Conservation (phyloP, 2,888 invertebrate genomes). For the Embidobia sp. region DNA sequence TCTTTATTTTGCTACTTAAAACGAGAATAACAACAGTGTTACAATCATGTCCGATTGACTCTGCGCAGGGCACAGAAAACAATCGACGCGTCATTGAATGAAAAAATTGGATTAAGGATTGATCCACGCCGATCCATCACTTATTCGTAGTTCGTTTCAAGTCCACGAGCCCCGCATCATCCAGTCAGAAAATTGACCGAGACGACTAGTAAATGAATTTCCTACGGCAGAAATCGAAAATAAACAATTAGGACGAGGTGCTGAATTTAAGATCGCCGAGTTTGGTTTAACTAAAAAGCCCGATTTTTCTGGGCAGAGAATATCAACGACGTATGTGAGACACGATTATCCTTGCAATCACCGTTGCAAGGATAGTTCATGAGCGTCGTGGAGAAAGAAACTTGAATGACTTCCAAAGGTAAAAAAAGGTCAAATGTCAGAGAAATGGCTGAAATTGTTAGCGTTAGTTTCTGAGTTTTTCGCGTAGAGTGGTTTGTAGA, state of each 20-base stretch:
- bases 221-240: slow-evolving; percentile 46
- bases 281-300: too few relatives aligned
- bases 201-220: slow-evolving; percentile 45
- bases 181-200: slow-evolving; percentile 46
- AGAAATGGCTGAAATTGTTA: too few relatives aligned
- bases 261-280: slow-evolving; percentile 13
- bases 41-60: slow-evolving; percentile 17
- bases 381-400: too few relatives aligned
- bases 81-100: slow-evolving; percentile 11
- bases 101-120: slow-evolving; percentile 22
- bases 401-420: too few relatives aligned
- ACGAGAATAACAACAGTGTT: slow-evolving; percentile 3
- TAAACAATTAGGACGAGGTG: slow-evolving; percentile 26
- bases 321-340: too few relatives aligned
- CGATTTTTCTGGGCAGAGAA: too few relatives aligned
- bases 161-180: slow-evolving; percentile 45
- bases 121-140: slow-evolving; percentile 29
- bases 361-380: too few relatives aligned
- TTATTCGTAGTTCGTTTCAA: slow-evolving; percentile 31
- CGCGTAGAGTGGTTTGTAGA: too few relatives aligned
- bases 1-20: slow-evolving; percentile 28
- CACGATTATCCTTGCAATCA: too few relatives aligned
- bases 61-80: slow-evolving; percentile 12
- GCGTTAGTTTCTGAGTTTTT: too few relatives aligned
- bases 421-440: too few relatives aligned